Evolutionary conservation across 2,888 invertebrate species (phyloP), one percentile per base, ranked within the genome.

Genomic region (Pollenia labialis): DNA sequence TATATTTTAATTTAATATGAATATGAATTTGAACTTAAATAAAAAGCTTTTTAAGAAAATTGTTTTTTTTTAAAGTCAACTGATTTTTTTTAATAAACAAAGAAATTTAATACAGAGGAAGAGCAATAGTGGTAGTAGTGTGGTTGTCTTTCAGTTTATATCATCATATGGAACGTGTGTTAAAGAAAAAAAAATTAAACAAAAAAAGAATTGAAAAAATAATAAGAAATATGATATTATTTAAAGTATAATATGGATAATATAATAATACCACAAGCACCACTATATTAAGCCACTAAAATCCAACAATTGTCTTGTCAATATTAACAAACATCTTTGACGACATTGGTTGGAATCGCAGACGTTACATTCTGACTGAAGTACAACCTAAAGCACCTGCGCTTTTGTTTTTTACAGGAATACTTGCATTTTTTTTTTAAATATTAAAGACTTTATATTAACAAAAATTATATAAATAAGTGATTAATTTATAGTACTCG

Each of bases 201-300:
- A 10, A 11, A 58, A 60, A 23, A 48, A 56, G 56, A 77, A 77
- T 40, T 40, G 9, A 58, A 58, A 64, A 56, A 64, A 72, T 46
- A 64, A 64, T 66, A 23, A 56, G 81, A 46, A 80, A 80, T 72
- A 14, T 64, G 71, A 80, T 80, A 80, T 80, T 69, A 71, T 48
- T 56, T 48, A 52, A 69, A 54, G 40, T 69, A 42, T 48, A 44
- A 18, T 3, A 8, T 46, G 44, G 18, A 46, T 18, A 52, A 66
- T 56, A 66, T 8, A 76, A 62, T 23, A 80, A 71, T 62, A 52
- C 79, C 79, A 80, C 69, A 80, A 62, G 52, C 60, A 62, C 56
- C 52, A 68, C 56, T 58, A 68, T 68, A 68, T 58, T 77, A 62
- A 62, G 69, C 52, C 44, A 62, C 50, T 52, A 52, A 44, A 64